phyloP scores from a whole-genome alignment of 2,113 vertebrate genomes.

The Rhynchomys soricoides region DNA sequence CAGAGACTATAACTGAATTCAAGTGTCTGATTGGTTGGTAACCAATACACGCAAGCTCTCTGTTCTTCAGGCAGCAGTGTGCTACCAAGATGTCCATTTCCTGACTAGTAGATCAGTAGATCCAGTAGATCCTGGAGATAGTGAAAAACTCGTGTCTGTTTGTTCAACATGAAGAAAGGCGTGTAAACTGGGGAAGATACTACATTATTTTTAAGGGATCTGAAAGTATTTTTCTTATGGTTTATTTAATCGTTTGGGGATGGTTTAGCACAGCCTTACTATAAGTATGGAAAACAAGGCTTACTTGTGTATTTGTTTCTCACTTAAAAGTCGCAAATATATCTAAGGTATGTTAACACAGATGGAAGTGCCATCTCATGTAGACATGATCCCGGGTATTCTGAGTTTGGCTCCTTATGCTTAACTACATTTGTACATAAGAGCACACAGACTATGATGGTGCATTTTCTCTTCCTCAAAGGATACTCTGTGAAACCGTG shows the following conservation, averaged over 20 bases:
- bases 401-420: neutral
- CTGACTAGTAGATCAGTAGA: neutral
- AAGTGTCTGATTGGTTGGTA: neutral
- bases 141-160: neutral
- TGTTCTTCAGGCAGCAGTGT: neutral
- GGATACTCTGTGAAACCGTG: constrained; percentile 97
- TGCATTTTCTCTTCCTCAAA: constrained; percentile 80
- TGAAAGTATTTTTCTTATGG: constrained; percentile 9
- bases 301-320: neutral
- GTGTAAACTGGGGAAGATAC: neutral
- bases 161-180: neutral
- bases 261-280: neutral
- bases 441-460: neutral
- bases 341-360: neutral
- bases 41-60: neutral
- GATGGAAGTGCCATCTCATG: neutral
- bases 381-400: neutral
- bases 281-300: neutral
- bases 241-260: constrained; percentile 17
- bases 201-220: neutral
- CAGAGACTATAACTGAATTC: constrained; percentile 26
- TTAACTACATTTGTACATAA: neutral
- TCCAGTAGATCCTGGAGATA: neutral
- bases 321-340: neutral
- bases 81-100: neutral